Base-by-base conservation (phyloP, 2,797 vertebrate species). In the Helostoma temminkii region DNA sequence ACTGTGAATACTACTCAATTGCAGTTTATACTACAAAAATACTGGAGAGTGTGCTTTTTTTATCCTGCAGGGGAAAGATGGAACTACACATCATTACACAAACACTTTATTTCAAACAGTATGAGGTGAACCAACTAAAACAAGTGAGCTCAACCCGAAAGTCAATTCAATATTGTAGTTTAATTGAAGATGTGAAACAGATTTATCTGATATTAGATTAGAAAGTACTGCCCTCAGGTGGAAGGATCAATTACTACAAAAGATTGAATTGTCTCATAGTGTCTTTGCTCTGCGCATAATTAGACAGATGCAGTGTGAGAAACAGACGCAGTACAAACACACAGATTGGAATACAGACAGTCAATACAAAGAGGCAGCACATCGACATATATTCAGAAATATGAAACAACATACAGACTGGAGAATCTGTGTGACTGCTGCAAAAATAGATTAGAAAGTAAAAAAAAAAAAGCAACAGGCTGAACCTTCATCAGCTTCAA, bases 181-280 rank as follows among this genome's bases (percentile, higher is more conserved):
- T 89, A 92, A 92, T 91, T 90, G 80, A 88, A 92, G 82, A 90
- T 81, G 81, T 88, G 81, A 74, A 78, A 80, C 74, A 80, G 79
- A 88, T 89, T 91, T 86, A 88, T 91, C 74, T 87, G 78, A 89
- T 90, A 90, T 92, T 91, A 93, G 82, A 93, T 94, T 93, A 92
- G 91, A 94, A 94, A 90, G 90, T 89, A 91, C 89, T 93, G 93
- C 92, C 93, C 92, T 93, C 93, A 93, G 93, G 92, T 93, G 93
- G 92, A 93, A 84, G 91, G 89, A 92, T 91, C 84, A 91, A 89
- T 93, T 93, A 94, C 93, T 93, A 90, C 93, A 93, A 92, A 93
- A 79, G 69, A 83, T 80, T 74, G 62, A 85, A 88, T 83, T 65
- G 81, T 83, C 75, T 88, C 83, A 68, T 60, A 53, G 79, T 88